Percentiles rank a stretch among this genome's conserved stretches.
These are phyloP conservation scores for Drosophila paucipuncta DNA, from an alignment of 2,888 invertebrate genomes.

Conservation along the genomic window DNA sequence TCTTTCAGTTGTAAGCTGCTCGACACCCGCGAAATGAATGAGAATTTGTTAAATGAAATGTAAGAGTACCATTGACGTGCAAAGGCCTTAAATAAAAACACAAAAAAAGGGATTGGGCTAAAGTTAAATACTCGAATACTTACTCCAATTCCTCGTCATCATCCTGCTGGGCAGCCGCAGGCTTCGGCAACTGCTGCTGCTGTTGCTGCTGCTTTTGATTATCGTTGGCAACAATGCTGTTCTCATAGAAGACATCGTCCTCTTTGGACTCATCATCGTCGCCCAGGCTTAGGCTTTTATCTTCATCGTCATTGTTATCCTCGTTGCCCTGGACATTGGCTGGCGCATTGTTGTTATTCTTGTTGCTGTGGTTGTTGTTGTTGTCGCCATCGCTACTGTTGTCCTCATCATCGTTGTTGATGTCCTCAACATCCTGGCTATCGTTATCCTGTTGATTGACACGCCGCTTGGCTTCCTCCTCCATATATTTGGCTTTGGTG, in stretches of 20 bases:
- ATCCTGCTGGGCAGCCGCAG: conserved; percentile 75
- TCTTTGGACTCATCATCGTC: conserved; percentile 86
- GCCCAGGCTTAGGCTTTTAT: conserved; percentile 85
- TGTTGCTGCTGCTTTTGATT: conserved; percentile 54
- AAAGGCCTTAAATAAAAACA: conserved; percentile 19
- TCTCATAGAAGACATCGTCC: conserved; percentile 91
- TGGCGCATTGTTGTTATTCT: conserved; percentile 76
- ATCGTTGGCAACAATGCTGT: conserved; percentile 88
- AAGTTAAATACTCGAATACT: conserved; percentile 50
- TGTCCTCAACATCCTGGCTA: conserved; percentile 84
- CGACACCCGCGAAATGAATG: conserved; percentile 27
- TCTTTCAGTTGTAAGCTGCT: not conserved
- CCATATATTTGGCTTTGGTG: conserved; percentile 86
- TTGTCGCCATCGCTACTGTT: conserved; percentile 85
- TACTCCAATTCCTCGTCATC: conserved; percentile 88
- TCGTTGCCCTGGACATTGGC: conserved; percentile 80
- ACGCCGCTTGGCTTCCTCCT: conserved; percentile 86
- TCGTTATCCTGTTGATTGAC: conserved; percentile 87
- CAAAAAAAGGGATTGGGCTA: conserved; percentile 14
- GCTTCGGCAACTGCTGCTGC: conserved; percentile 58
- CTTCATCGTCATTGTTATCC: conserved; percentile 85
- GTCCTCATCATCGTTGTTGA: conserved; percentile 86
- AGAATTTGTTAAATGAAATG: conserved; percentile 76
- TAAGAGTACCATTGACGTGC: conserved; percentile 63
- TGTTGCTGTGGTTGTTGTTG: conserved; percentile 44